Evolutionary conservation across 2,888 invertebrate species (phyloP), one percentile per base, ranked within the genome.

Genomic region (Melanotus villosus): DNA sequence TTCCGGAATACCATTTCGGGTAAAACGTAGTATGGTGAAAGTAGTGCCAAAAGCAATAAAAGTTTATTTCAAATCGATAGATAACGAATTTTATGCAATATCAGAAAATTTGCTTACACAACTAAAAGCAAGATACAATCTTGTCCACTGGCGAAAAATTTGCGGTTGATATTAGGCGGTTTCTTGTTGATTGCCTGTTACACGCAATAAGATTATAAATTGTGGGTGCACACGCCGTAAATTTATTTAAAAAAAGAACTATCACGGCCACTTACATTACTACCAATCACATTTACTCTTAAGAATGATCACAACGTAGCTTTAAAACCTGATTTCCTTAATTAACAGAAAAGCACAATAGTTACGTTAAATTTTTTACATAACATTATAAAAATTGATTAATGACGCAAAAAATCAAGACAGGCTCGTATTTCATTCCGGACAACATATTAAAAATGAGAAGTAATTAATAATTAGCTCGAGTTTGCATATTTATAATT

Each of bases 1-100:
- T 26, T 26, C 26, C 26, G 26, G 26, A 3, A 26, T 5, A 5
- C 26, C 26, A 26, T 26, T 26, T 26, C 3, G 26, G 26, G 26
- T 26, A 26, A 5, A 26, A 7, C 26, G 26, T 3, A 3, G 26
- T 12, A n/a, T 12, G 16, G 3, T 14, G 41, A 41, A 41, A 41
- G 41, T 18, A 6, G 14, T 41, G 16, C 6, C 41, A 18, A 16
- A 16, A 3, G 16, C 18, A 16, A 41, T 41, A 41, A 41, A 41
- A 41, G 18, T 47, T 47, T 4, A 47, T 47, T 47, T 10, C n/a
- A 23, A 47, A 47, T 47, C 47, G 23, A 23, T 14, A 47, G 21
- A 21, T 23, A 47, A 47, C 47, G 7, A 47, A 47, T 23, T 43
- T 47, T 47, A 47, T 47, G 47, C 47, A 47, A 47, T 47, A 47